Evolutionary conservation across 2,113 vertebrate species (phyloP), one percentile per base, ranked within the genome.

Genomic region (Peucedramus taeniatus): DNA sequence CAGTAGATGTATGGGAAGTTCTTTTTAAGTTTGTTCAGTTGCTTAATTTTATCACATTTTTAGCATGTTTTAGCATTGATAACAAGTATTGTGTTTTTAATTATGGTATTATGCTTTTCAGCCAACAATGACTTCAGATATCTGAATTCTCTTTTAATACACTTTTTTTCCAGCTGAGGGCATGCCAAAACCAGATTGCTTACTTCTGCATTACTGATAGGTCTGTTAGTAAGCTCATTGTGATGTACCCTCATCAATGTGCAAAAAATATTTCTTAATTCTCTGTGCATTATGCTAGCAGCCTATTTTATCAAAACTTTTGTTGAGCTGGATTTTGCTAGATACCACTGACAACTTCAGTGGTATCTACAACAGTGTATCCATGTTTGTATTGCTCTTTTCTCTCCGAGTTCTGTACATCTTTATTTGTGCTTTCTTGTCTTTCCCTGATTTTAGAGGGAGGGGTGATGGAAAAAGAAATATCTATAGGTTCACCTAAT

Each of bases 331-430:
- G 12, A 69, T 82, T 79, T 90, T 84, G 11, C 27, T 61, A 50
- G 31, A 49, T 60, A 47, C 9, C 24, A 42, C 40, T 45, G 42
- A 68, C 20, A 66, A 49, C 8, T 30, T 63, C 7, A 33, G 0
- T 44, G 13, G n/a, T n/a, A n/a, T n/a, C n/a, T n/a, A n/a, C n/a
- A n/a, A n/a, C 7, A 33, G 0, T 44, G 13, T 60, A 4, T 39
- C 33, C 27, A 22, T 54, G 2, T 63, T 40, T 69, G 1, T 19
- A 26, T 15, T 77, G 30, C 19, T 86, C 30, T 56, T 95, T 83
- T 40, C 9, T 11, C 4, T 88, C 26, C 19, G 64, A 8, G 4
- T 72, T 83, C 37, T 65, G 7, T 45, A 72, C 26, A 28, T 37
- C 13, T 77, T 74, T 33, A 35, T 83, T 72, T 49, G 7, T 66